Evolutionary conservation across 2,888 invertebrate species (phyloP), one percentile per base, ranked within the genome.

Genomic region (Acheta domesticus): DNA sequence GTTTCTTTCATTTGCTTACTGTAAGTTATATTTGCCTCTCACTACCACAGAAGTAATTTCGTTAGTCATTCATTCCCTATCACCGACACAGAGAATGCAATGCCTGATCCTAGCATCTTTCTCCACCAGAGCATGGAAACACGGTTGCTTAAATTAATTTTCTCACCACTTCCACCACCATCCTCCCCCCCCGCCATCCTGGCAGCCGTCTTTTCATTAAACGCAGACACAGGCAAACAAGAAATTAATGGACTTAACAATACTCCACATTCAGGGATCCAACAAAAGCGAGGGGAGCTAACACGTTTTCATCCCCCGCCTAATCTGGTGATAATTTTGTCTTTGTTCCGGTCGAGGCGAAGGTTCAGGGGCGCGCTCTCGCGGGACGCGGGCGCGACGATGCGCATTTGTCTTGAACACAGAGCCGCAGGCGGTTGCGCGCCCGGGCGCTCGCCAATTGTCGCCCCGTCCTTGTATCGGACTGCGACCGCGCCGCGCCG

Each of bases 181-280:
- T 62, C 14, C 62, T 4, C 1, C 14, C 11, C 62, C n/a, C 3
- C 62, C n/a, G 62, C 62, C 16, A 62, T 62, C 14, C 62, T 62
- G n/a, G 12, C 36, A 36, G 36, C 36, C 62, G 62, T 62, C 62
- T 62, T 62, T 62, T 62, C 62, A 62, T 62, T 62, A 62, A n/a
- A 62, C 62, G 16, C 62, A 62, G 62, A 62, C 62, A 62, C 62
- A n/a, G n/a, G 16, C 62, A 62, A 62, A 62, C 62, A 62, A 62
- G 62, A 62, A 62, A 62, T 62, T 62, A 62, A 62, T 62, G 62
- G 62, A 62, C 62, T 62, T 62, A 62, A 62, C 62, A 62, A 62
- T 62, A n/a, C 62, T 62, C 16, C 62, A 62, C 62, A 62, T 62
- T n/a, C 16, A 62, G 62, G 62, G 16, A 36, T 36, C 36, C 62